phyloP scores from a whole-genome alignment of 2,797 vertebrate species.

The Microtus californicus region DNA sequence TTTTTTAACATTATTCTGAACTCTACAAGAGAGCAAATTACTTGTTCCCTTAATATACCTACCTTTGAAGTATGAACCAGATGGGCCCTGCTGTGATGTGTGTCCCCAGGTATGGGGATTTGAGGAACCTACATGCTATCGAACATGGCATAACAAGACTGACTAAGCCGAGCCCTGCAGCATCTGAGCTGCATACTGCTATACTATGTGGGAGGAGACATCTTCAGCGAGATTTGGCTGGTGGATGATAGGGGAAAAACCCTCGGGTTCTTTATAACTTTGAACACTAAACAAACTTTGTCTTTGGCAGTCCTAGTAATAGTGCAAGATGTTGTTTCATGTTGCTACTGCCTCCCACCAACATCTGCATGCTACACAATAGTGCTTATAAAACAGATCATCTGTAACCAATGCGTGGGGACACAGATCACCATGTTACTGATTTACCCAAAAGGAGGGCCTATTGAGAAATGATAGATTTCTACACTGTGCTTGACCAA shows the following conservation, averaged over 20 bases:
- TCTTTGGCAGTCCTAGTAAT: neutral
- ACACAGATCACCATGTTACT: neutral
- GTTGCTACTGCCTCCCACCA: neutral
- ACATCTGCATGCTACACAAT: neutral
- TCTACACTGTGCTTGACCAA: neutral
- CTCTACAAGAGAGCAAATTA: slow-evolving; percentile 37
- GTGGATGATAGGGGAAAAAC: neutral
- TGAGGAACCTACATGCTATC: neutral
- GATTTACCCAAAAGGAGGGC: neutral
- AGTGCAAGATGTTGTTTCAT: neutral
- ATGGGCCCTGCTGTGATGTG: neutral
- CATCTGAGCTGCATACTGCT: rapidly evolving
- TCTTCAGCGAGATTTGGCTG: neutral
- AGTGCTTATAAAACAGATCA: neutral
- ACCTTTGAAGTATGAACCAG: slow-evolving; percentile 28
- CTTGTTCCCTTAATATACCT: slow-evolving; percentile 54
- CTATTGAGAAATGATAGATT: slow-evolving; percentile 19
- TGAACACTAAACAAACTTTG: neutral
- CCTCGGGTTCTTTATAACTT: neutral
- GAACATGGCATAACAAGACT: neutral
- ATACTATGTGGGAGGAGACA: neutral
- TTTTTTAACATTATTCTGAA: slow-evolving; percentile 29
- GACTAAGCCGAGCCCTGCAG: neutral
- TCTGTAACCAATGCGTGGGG: neutral
- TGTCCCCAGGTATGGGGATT: neutral